A percentile compares a stretch with the other conserved stretches of the same genome.
These are phyloP conservation scores for Phymanthus crucifer DNA, from an alignment of 92 coral and sea anemone genomes.

Conservation along the genomic window DNA sequence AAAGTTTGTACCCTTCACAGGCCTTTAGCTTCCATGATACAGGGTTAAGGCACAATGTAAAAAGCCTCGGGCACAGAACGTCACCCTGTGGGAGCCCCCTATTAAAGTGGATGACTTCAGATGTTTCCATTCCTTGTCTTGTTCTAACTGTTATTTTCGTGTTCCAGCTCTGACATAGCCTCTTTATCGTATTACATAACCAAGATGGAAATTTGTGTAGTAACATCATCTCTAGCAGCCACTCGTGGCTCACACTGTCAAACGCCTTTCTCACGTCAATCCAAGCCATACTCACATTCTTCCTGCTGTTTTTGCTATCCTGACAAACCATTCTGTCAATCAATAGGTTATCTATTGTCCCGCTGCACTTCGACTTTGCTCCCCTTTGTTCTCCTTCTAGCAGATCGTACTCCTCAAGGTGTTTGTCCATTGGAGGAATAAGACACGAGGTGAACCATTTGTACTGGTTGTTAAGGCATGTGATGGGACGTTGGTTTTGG, in stretches of 20 bases:
- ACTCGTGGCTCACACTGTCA: constrained; percentile 39
- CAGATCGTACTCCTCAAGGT: constrained; percentile 37
- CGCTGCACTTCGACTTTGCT: constrained; percentile 46
- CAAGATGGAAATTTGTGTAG: constrained; percentile 50
- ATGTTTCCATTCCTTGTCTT: constrained; percentile 22
- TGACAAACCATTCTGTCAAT: constrained; percentile 58
- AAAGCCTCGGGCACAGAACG: constrained; percentile 48
- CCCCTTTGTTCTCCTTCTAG: constrained; percentile 58
- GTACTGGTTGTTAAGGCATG: constrained; percentile 53
- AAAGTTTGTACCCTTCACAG: too few species aligned
- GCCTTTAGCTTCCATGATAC: too few species aligned
- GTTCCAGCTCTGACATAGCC: constrained; percentile 47
- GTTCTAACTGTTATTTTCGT: background rate
- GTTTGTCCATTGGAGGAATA: constrained; percentile 43
- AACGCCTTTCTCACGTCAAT: constrained; percentile 48
- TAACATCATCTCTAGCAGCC: constrained; percentile 45
- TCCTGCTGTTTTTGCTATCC: constrained; percentile 37
- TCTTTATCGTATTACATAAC: constrained; percentile 39
- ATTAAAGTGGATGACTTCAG: constrained; percentile 30
- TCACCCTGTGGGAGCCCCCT: constrained; percentile 1
- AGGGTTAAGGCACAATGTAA: too few species aligned
- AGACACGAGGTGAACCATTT: constrained; percentile 59
- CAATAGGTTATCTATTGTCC: constrained; percentile 55
- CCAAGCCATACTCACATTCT: constrained; percentile 66
- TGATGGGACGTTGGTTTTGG: constrained; percentile 60